These are phyloP conservation scores for Hucho hucho DNA, from an alignment of 2,113 vertebrate species.

Conservation along the genomic window DNA sequence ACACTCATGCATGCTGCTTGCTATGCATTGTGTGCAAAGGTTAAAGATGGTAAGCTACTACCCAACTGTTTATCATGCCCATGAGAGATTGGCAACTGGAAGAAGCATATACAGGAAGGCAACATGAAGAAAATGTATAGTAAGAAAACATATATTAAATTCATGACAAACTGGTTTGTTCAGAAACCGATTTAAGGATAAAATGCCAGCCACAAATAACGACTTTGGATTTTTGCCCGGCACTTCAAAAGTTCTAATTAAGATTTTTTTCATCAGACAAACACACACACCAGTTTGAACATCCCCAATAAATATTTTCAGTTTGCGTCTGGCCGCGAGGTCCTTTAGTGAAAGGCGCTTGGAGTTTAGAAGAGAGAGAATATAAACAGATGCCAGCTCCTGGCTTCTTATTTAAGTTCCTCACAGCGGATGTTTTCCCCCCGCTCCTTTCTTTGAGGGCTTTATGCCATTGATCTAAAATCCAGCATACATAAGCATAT, in stretches of 20 bases:
- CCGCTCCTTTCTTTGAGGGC: constrained; percentile 37
- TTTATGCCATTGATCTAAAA: constrained; percentile 52
- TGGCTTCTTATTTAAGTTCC: constrained; percentile 45
- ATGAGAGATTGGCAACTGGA: neutral
- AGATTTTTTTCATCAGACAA: constrained; percentile 23
- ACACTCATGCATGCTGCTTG: neutral
- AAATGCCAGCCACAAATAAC: neutral
- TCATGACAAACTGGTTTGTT: neutral
- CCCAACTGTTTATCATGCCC: neutral
- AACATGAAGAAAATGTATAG: neutral
- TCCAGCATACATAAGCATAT: constrained; percentile 41
- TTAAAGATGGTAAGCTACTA: neutral
- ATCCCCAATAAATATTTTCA: constrained; percentile 36
- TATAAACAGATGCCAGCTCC: constrained; percentile 38
- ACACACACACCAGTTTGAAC: constrained; percentile 18
- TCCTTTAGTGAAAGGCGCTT: constrained; percentile 22
- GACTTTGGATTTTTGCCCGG: constrained; percentile 6
- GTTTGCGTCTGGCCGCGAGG: constrained; percentile 22
- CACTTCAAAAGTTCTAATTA: constrained; percentile 40
- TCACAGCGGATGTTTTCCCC: constrained; percentile 38
- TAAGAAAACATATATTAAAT: neutral
- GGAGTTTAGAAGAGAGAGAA: constrained; percentile 20
- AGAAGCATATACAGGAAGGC: neutral
- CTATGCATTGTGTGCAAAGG: neutral
- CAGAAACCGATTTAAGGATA: neutral